phyloP scores from a whole-genome alignment of 2,888 invertebrate species.

The Blera fallax region DNA sequence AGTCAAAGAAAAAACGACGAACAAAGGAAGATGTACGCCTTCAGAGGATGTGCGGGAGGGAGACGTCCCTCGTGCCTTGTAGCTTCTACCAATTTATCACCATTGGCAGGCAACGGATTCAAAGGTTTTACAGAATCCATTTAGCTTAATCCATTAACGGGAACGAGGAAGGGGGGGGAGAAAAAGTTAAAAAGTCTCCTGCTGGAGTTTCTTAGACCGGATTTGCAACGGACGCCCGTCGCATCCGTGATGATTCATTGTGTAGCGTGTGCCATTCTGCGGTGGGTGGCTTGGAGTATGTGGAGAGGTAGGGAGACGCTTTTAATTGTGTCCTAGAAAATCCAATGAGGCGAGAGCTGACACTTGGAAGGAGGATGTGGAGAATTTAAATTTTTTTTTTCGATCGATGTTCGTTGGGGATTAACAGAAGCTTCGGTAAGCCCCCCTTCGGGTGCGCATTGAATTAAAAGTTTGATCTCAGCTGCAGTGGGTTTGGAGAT shows the following conservation, averaged over 20 bases:
- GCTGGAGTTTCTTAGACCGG: background rate
- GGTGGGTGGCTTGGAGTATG: constrained; percentile 4
- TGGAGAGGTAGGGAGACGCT: background rate
- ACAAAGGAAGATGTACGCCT: background rate
- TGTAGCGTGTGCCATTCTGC: background rate
- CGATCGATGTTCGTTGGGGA: no score
- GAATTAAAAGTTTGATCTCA: no score
- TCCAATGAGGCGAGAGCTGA: constrained; percentile 9
- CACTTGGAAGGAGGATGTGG: background rate
- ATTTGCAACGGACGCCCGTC: background rate
- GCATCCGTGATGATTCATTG: background rate
- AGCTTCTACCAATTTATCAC: constrained; percentile 33
- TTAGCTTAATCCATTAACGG: constrained; percentile 22
- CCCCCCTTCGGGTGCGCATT: no score
- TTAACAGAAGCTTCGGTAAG: no score
- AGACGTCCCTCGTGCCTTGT: background rate
- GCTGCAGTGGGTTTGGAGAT: no score
- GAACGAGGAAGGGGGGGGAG: no score
- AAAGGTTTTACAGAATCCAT: constrained; percentile 39
- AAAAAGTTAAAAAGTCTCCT: background rate
- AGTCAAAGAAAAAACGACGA: background rate
- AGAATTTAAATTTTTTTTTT: background rate
- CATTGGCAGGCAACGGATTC: constrained; percentile 38
- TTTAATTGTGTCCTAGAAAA: constrained; percentile 45
- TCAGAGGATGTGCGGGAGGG: background rate